Evolutionary conservation across 2,888 invertebrate genomes (phyloP).

Genomic region (Crossocerus cetratus): DNA sequence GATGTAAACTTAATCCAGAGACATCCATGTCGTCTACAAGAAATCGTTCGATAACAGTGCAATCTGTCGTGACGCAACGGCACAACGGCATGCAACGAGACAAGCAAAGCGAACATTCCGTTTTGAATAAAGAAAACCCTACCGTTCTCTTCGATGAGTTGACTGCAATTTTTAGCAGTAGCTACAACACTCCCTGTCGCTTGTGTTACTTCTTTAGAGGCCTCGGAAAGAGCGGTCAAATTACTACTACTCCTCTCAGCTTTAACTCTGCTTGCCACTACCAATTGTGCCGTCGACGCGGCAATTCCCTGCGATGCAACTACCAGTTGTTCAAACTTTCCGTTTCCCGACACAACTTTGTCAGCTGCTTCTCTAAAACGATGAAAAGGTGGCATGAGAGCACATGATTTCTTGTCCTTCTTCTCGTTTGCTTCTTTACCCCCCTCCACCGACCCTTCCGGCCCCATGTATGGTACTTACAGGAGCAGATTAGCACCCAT

Average conservation of each 20-base stretch:
- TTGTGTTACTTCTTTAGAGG: slow-evolving; percentile 92
- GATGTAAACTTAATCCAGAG: slow-evolving; percentile 92
- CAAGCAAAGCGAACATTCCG: neutral
- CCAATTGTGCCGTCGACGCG: slow-evolving; percentile 97
- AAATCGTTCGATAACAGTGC: neutral
- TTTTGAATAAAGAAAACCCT: neutral
- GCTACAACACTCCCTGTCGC: slow-evolving; percentile 96
- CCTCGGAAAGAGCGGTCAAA: slow-evolving; percentile 88
- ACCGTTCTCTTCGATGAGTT: slow-evolving; percentile 82
- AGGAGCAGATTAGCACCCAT: slow-evolving; percentile 96
- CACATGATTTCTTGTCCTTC: neutral
- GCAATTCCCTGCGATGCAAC: slow-evolving; percentile 98
- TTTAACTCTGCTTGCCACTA: slow-evolving; percentile 97
- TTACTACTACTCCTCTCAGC: slow-evolving; percentile 90
- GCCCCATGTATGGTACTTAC: slow-evolving; percentile 83
- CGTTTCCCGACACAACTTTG: slow-evolving; percentile 90
- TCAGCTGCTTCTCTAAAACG: slow-evolving; percentile 90
- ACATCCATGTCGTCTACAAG: slow-evolving; percentile 91
- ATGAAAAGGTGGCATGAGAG: too few species aligned
- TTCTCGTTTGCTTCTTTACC: neutral
- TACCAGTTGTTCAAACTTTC: slow-evolving; percentile 94
- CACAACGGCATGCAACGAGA: neutral
- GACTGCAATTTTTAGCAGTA: slow-evolving; percentile 92
- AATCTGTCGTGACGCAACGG: neutral
- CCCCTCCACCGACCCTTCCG: neutral